Conservation (phyloP, 92 coral and sea anemone species). For the Epizoanthus scotinus region DNA sequence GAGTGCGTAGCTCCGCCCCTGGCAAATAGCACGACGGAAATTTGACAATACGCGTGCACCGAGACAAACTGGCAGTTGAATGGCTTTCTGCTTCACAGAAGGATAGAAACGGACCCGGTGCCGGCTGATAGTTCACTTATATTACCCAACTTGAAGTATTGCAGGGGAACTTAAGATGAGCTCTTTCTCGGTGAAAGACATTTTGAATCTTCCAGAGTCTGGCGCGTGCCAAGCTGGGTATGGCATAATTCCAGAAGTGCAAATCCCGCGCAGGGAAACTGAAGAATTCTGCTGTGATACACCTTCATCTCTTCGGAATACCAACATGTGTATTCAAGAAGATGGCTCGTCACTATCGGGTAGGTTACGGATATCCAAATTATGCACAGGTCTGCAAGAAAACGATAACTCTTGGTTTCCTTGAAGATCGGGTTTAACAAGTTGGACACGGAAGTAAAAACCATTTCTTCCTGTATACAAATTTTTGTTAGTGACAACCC, state of each 20-base stretch:
- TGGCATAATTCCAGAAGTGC: slow-evolving; percentile 10
- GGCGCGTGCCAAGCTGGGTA: slow-evolving; percentile 28
- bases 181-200: slow-evolving; percentile 95
- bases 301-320: slow-evolving; percentile 22
- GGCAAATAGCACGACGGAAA: slow-evolving; percentile 71
- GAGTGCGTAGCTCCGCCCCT: slow-evolving; percentile 92
- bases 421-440: background rate
- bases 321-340: slow-evolving; percentile 46
- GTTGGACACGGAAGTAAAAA: background rate
- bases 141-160: slow-evolving; percentile 16
- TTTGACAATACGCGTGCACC: slow-evolving; percentile 44
- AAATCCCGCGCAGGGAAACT: slow-evolving; percentile 37
- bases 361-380: slow-evolving; percentile 13
- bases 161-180: slow-evolving; percentile 55
- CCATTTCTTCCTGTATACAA: background rate
- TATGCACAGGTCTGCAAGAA: background rate
- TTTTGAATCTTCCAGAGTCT: slow-evolving; percentile 83
- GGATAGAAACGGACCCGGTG: slow-evolving; percentile 29
- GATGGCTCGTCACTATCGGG: slow-evolving; percentile 30
- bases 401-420: background rate
- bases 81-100: slow-evolving; percentile 31
- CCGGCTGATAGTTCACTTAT: slow-evolving; percentile 16
- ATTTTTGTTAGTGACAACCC: background rate
- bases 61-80: slow-evolving; percentile 57
- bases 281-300: slow-evolving; percentile 38